Percentiles rank a stretch among this genome's conserved stretches.
Evolutionary conservation across 2,113 vertebrate species (phyloP).

Genomic region (Apeltes quadracus): DNA sequence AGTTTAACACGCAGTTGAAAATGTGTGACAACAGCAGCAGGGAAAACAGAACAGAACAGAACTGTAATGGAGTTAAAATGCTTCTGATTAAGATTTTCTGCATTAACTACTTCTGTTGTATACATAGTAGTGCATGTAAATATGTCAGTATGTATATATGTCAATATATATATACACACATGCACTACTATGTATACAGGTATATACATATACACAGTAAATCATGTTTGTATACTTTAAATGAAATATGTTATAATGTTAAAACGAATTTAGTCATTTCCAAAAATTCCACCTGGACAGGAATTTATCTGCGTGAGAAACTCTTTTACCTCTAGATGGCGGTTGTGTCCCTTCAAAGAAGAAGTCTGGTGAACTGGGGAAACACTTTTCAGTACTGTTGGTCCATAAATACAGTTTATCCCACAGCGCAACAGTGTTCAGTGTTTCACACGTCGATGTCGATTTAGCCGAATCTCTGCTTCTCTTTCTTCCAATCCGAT

Average conservation of each 20-base stretch:
- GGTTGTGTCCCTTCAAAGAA: constrained; percentile 13
- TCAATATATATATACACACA: not conserved
- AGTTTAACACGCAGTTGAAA: not conserved
- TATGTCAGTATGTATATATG: not conserved
- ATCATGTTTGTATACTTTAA: too few species aligned
- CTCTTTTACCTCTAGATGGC: constrained; percentile 59
- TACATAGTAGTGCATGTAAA: not conserved
- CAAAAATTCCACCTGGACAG: not conserved
- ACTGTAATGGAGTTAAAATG: not conserved
- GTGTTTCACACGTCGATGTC: not conserved
- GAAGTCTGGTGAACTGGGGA: not conserved
- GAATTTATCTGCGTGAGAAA: not conserved
- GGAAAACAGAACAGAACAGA: not conserved
- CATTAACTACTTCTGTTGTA: not conserved
- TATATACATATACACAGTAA: not conserved
- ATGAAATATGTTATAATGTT: not conserved
- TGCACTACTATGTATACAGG: too few species aligned
- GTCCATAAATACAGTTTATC: not conserved
- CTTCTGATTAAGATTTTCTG: not conserved
- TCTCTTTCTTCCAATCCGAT: not conserved
- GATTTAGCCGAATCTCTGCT: not conserved
- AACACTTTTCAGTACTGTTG: not conserved
- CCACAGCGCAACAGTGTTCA: not conserved
- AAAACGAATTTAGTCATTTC: not conserved
- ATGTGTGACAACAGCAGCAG: constrained; percentile 21